Conservation (phyloP, 2,888 invertebrate species). For the Rotaria socialis region DNA sequence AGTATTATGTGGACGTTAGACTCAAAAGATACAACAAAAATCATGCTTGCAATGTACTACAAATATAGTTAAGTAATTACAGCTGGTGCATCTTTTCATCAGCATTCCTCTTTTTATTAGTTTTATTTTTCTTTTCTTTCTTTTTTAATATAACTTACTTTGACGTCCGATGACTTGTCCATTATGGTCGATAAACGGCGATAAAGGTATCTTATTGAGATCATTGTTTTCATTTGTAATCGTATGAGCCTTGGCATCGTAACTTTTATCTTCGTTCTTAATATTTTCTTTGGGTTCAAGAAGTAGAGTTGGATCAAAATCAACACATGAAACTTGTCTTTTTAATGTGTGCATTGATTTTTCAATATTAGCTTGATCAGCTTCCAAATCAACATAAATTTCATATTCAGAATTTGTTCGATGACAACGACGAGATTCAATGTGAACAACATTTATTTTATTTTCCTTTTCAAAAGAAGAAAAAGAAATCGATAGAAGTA, state of each 20-base stretch:
- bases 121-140: neutral
- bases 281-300: neutral
- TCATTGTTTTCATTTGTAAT: neutral
- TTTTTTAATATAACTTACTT: neutral
- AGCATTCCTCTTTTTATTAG: neutral
- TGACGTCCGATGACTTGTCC: neutral
- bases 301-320: neutral
- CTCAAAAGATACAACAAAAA: neutral
- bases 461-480: conserved; percentile 66
- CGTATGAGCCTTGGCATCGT: neutral
- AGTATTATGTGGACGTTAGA: neutral
- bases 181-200: neutral
- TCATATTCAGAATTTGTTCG: conserved; percentile 68
- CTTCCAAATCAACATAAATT: conserved; percentile 86
- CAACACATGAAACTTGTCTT: neutral
- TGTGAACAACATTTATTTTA: conserved; percentile 85
- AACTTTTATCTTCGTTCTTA: neutral
- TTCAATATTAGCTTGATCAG: conserved; percentile 54
- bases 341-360: neutral
- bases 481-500: neutral
- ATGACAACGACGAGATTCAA: conserved; percentile 73
- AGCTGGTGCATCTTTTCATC: neutral
- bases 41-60: neutral
- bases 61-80: neutral
- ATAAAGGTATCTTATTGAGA: neutral